Evolutionary conservation across 2,888 invertebrate species (phyloP).

Genomic region (Agrochola macilenta): DNA sequence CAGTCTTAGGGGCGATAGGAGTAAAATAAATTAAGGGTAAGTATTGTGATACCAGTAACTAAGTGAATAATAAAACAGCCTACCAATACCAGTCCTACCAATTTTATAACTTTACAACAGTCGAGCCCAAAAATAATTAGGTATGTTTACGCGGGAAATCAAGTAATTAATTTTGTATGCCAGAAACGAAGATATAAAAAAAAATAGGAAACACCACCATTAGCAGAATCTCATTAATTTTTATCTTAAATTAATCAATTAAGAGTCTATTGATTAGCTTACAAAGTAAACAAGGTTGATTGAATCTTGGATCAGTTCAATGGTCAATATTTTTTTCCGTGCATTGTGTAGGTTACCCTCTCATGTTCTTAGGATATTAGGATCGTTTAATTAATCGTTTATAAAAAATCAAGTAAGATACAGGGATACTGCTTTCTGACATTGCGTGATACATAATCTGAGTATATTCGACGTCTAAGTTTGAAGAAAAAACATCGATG

Average conservation of each 20-base stretch:
- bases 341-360: background rate
- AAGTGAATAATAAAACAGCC: background rate
- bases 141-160: constrained; percentile 5
- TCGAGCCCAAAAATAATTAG: background rate
- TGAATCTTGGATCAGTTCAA: background rate
- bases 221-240: background rate
- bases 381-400: background rate
- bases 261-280: background rate
- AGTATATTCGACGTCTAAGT: background rate
- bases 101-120: background rate
- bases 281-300: background rate
- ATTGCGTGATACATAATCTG: background rate
- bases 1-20: background rate
- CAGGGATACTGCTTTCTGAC: background rate
- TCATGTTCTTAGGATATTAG: too few species aligned
- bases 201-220: background rate
- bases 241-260: background rate
- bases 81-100: background rate
- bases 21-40: constrained; percentile 4
- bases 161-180: background rate
- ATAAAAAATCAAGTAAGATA: background rate
- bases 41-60: background rate
- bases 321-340: background rate
- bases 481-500: constrained; percentile 2
- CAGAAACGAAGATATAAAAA: background rate